Evolutionary conservation across 2,113 vertebrate genomes (phyloP).

Genomic region (Bostrychus sinensis): DNA sequence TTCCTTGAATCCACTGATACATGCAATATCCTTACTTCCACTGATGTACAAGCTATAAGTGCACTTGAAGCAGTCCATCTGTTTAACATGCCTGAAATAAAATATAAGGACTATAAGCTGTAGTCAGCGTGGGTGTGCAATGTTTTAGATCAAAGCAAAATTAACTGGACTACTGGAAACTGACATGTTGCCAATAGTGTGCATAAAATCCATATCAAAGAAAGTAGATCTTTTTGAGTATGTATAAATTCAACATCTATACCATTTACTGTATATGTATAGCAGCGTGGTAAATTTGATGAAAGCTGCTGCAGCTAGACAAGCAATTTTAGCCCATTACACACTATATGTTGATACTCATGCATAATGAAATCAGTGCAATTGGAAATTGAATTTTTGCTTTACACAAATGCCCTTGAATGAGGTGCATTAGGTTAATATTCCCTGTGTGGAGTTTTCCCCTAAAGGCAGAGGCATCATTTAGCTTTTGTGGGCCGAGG

Average conservation of each 20-base stretch:
- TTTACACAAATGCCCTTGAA: conserved; percentile 60
- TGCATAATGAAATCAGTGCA: conserved; percentile 15
- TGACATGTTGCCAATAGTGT: neutral
- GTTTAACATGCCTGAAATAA: neutral
- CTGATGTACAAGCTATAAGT: conserved; percentile 2
- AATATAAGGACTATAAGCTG: neutral
- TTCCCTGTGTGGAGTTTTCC: conserved; percentile 33
- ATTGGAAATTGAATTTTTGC: conserved; percentile 33
- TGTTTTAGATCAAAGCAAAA: neutral
- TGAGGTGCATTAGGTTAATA: conserved; percentile 55
- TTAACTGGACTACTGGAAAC: neutral
- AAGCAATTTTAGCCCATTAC: neutral
- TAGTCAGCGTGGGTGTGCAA: neutral
- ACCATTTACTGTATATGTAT: too few relatives aligned
- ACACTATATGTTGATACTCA: neutral
- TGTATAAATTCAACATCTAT: too few relatives aligned
- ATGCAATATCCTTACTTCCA: conserved; percentile 15
- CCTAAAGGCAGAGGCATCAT: conserved; percentile 51
- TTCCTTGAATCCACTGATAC: neutral
- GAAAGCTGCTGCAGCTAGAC: neutral
- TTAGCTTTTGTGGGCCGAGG: conserved; percentile 48
- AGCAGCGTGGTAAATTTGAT: neutral
- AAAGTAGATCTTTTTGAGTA: too few relatives aligned
- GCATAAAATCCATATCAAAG: neutral
- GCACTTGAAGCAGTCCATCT: neutral